phyloP scores from a whole-genome alignment of 2,113 vertebrate genomes.

The Octodon degus region DNA sequence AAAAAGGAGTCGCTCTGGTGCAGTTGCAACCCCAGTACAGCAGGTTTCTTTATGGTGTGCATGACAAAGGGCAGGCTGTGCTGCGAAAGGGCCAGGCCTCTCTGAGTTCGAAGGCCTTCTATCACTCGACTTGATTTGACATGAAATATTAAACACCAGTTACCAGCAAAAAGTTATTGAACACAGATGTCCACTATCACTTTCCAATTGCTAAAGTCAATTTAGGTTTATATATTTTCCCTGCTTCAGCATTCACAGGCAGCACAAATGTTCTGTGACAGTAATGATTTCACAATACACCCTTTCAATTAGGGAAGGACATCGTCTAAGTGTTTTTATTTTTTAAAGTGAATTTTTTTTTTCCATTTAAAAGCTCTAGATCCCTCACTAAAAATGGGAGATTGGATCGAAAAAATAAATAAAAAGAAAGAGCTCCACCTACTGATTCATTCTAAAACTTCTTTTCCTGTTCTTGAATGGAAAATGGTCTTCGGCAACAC shows the following conservation, averaged over 20 bases:
- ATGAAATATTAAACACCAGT: slow-evolving; percentile 90
- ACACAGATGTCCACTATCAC: slow-evolving; percentile 89
- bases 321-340: slow-evolving; percentile 84
- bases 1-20: slow-evolving; percentile 83
- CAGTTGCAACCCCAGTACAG: slow-evolving; percentile 79
- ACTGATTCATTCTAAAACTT: slow-evolving; percentile 73
- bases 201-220: slow-evolving; percentile 87
- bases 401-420: slow-evolving; percentile 71
- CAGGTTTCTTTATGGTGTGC: slow-evolving; percentile 85
- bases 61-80: slow-evolving; percentile 82
- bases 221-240: slow-evolving; percentile 86
- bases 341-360: slow-evolving; percentile 71
- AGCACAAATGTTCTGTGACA: slow-evolving; percentile 86
- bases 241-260: slow-evolving; percentile 81
- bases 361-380: slow-evolving; percentile 56
- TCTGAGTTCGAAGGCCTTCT: slow-evolving; percentile 74
- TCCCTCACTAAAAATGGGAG: slow-evolving; percentile 56
- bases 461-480: slow-evolving; percentile 46
- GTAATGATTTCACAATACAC: slow-evolving; percentile 88
- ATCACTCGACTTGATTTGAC: slow-evolving; percentile 82
- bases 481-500: slow-evolving; percentile 55
- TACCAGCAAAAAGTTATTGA: slow-evolving; percentile 88
- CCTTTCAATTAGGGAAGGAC: slow-evolving; percentile 85
- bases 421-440: slow-evolving; percentile 84
- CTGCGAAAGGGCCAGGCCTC: slow-evolving; percentile 64